Percentiles rank a stretch among this genome's conserved stretches.
phyloP scores from a whole-genome alignment of 2,888 invertebrate species.

The Latrodectus hesperus region DNA sequence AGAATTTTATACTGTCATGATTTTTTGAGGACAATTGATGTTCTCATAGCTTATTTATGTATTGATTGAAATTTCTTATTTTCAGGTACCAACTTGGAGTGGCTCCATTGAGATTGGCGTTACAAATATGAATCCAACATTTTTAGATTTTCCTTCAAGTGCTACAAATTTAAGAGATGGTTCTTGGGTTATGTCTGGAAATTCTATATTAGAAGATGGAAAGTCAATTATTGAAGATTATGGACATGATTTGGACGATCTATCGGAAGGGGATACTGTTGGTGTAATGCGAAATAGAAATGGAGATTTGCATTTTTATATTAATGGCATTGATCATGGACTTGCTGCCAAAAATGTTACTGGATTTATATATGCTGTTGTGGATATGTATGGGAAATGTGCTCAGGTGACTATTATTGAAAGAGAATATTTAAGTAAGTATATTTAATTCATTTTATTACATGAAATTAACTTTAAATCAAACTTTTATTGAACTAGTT shows the following conservation, averaged over 20 bases:
- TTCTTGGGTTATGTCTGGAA: constrained; percentile 94
- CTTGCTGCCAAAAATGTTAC: constrained; percentile 88
- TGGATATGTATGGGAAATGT: constrained; percentile 89
- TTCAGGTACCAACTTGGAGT: constrained; percentile 79
- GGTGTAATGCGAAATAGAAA: constrained; percentile 88
- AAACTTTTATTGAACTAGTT: no score
- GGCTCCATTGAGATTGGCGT: constrained; percentile 86
- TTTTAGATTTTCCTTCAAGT: constrained; percentile 82
- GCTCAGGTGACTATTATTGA: constrained; percentile 82
- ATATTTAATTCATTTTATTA: neutral
- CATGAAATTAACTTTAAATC: no score
- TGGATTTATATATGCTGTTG: constrained; percentile 83
- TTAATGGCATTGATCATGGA: constrained; percentile 92
- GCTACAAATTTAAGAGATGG: constrained; percentile 83
- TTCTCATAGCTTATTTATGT: no score
- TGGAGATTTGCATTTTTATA: constrained; percentile 89
- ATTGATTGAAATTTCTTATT: neutral
- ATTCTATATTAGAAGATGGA: constrained; percentile 89
- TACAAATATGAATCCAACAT: constrained; percentile 82
- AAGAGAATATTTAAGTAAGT: constrained; percentile 15
- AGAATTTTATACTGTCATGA: no score
- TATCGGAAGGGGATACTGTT: constrained; percentile 87
- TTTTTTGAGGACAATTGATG: no score
- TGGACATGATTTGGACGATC: constrained; percentile 87
- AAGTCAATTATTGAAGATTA: constrained; percentile 87